Base-by-base conservation (phyloP, 30 jellyfish, hydroid and myxozoan species). In the Turritopsis dohrnii region DNA sequence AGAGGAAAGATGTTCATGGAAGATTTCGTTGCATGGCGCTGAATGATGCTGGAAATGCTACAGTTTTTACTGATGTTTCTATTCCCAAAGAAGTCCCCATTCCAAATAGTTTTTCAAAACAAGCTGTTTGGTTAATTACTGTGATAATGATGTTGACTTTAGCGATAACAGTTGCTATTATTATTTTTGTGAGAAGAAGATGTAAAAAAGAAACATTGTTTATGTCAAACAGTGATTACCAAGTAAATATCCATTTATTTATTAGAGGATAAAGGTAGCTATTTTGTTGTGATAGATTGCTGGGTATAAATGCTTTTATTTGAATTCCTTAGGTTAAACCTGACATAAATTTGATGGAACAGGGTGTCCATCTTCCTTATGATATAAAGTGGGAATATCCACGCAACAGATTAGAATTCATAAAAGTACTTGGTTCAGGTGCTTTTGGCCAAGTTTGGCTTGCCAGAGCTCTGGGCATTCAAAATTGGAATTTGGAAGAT, bases 371-470 rank as follows among this genome's bases (percentile, higher is more conserved):
- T 53, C 27, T 65, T 52, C 88, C 88, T 0, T 81, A 81, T 29
- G 84, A 81, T 65, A 22, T 83, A 25, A 52, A 21, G 8, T 81
- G 84, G 84, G 88, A 81, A 52, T 81, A 28, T 5, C 88, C 88
- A 8, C 83, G 88, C 18, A 26, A 81, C 27, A 23, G 66, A 53
- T 81, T 81, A 65, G 83, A 28, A 52, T 81, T 81, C 17, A 28
- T 28, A 26, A 81, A 81, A 65, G 83, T 53, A 18, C 54, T 81
- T 26, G 88, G 88, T 16, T 53, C 84, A 1, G 88, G 88, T 53
- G 88, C 83, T 21, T 81, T 81, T 65, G 88, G 88, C 22, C 74
- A 28, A 60, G 88, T 81, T 24, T 81, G 88, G 88, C 65, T 81
- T 21, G 88, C 88, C 21, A 27, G 74, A 18, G 88, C 84, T 24